Evolutionary conservation across 2,113 vertebrate genomes (phyloP), one percentile per base, ranked within the genome.

Genomic region (Gracilinanus agilis): DNA sequence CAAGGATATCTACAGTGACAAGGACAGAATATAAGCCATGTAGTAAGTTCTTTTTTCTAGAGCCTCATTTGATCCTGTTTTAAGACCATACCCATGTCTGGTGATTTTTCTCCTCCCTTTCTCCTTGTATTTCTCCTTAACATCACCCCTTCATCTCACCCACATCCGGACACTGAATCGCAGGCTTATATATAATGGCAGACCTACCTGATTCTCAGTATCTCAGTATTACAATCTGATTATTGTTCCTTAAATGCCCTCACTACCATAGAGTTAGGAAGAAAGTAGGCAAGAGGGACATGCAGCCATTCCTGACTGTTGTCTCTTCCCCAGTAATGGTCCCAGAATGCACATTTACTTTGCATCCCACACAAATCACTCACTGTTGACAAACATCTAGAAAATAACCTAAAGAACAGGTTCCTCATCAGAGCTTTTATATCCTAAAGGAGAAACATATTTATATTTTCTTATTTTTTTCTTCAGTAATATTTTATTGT

Each of bases 251-350:
- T 75, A 75, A 75, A 75, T 75, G 13, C 34, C 61, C 61, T 75
- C 61, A 19, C 13, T 75, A 29, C 61, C 16, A 13, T 34, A 75
- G 61, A 0, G 61, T 6, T 12, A n/a, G 61, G 61, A 75, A 34
- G 13, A n/a, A 75, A 16, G 34, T 16, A 21, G 67, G 34, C n/a
- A 27, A 75, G n/a, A n/a, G 34, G n/a, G 34, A n/a, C 34, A n/a
- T 1, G 0, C 34, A 21, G 61, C 0, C 11, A 12, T n/a, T 0
- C 13, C 29, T n/a, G 9, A 4, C 34, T n/a, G 13, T n/a, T 12
- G 34, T 19, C 34, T 75, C 67, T n/a, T 75, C 67, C 13, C 29
- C 29, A 34, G 29, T 67, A 16, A 67, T 67, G 61, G 12, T n/a
- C 61, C 12, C 61, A 19, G 34, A 67, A 75, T n/a, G n/a, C 34